These are phyloP conservation scores for Hephaestus fuliginosus DNA, from an alignment of 2,797 vertebrate genomes.

Conservation along the genomic window DNA sequence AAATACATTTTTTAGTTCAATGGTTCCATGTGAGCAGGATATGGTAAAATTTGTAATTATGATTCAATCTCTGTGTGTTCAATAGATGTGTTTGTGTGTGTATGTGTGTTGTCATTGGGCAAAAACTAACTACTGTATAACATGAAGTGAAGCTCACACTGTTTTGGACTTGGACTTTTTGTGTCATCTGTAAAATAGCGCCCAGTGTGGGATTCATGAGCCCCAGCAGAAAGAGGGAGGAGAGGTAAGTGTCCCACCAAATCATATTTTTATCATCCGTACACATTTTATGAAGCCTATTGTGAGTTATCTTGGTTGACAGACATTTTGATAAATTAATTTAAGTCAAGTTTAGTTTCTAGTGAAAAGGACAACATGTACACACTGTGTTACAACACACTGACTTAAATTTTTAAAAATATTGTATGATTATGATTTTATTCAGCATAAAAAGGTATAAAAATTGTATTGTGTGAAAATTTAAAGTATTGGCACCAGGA, in stretches of 20 bases:
- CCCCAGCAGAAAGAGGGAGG: too few relatives aligned
- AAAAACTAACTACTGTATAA: not conserved
- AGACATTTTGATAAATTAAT: constrained; percentile 9
- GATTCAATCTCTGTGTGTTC: constrained; percentile 1
- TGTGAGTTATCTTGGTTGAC: not conserved
- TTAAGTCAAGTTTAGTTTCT: not conserved
- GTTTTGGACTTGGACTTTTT: too few relatives aligned
- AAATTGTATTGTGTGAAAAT: constrained; percentile 36
- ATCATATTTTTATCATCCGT: not conserved
- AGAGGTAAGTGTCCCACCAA: not conserved
- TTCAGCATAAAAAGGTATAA: constrained; percentile 14
- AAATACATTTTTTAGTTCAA: constrained; percentile 26
- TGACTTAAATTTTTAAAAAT: constrained; percentile 6
- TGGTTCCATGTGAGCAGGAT: constrained; percentile 3
- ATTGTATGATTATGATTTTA: constrained; percentile 13
- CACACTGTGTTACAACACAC: not conserved
- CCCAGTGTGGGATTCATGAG: too few relatives aligned
- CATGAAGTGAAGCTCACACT: too few relatives aligned
- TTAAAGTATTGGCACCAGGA: constrained; percentile 4
- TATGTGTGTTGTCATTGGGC: not conserved
- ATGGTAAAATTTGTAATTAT: constrained; percentile 4
- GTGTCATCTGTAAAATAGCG: too few relatives aligned
- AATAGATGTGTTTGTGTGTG: not conserved
- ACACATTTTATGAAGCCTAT: not conserved
- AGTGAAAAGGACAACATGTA: constrained; percentile 15